Evolutionary conservation across 2,113 vertebrate genomes (phyloP).

Genomic region (Leptodactylus fuscus): DNA sequence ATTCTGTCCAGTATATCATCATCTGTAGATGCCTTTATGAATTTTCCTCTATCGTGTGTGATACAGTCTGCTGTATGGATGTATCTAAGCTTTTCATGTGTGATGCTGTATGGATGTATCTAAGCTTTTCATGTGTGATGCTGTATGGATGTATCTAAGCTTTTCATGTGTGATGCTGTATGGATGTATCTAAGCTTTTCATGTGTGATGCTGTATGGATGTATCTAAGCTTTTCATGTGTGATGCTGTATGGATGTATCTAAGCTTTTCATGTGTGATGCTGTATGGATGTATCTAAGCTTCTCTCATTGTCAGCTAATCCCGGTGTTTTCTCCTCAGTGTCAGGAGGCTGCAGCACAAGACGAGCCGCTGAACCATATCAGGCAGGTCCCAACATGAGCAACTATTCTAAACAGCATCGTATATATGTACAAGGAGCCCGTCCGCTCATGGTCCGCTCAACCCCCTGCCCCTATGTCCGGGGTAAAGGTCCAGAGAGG

Average conservation of each 20-base stretch:
- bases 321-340: background rate
- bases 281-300: background rate
- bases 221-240: background rate
- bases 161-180: background rate
- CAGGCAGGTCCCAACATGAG: slow-evolving; percentile 30
- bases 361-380: slow-evolving; percentile 30
- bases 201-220: background rate
- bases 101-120: background rate
- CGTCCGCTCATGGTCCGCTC: background rate
- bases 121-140: too few relatives aligned
- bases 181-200: background rate
- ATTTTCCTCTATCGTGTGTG: background rate
- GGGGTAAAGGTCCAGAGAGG: background rate
- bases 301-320: slow-evolving; percentile 20
- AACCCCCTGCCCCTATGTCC: background rate
- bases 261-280: background rate
- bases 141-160: background rate
- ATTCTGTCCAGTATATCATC: too few relatives aligned
- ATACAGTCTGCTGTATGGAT: background rate
- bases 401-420: background rate
- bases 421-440: background rate
- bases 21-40: background rate
- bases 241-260: background rate
- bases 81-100: background rate
- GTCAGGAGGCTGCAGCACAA: background rate